phyloP scores from a whole-genome alignment of 1,140 invertebrate genomes.

The Catajapyx aquilonaris region DNA sequence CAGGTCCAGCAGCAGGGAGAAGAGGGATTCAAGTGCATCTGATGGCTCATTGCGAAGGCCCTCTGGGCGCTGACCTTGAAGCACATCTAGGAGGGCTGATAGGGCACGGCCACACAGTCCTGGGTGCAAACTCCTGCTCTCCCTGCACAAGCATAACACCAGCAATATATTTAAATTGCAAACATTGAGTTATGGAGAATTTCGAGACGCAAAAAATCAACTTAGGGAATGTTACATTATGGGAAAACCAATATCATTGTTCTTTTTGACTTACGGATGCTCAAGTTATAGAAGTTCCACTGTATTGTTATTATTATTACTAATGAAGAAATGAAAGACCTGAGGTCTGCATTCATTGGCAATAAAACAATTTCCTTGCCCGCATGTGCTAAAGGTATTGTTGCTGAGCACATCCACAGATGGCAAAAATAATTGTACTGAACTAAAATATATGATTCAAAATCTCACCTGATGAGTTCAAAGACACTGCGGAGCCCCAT shows the following conservation, averaged over 20 bases:
- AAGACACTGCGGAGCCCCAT: neutral
- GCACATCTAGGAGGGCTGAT: constrained; percentile 64
- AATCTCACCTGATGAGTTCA: neutral
- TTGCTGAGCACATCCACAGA: too few species aligned
- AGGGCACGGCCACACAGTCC: constrained; percentile 68
- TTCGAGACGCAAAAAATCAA: neutral
- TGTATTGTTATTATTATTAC: constrained; percentile 5
- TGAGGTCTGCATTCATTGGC: too few species aligned
- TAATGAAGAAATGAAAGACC: constrained; percentile 8
- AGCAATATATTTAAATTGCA: constrained; percentile 40
- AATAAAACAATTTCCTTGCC: too few species aligned
- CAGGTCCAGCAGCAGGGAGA: constrained; percentile 53
- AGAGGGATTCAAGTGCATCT: too few species aligned
- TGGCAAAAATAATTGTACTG: neutral
- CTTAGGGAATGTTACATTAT: constrained; percentile 1
- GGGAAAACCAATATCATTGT: neutral
- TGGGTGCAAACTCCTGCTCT: constrained; percentile 59
- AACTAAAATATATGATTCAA: constrained; percentile 1
- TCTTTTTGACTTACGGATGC: too few species aligned
- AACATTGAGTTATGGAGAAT: constrained; percentile 3
- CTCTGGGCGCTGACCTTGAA: constrained; percentile 77
- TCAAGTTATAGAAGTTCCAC: constrained; percentile 4
- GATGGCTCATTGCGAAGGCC: constrained; percentile 49
- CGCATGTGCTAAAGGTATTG: too few species aligned
- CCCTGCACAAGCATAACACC: constrained; percentile 78